Conservation (phyloP, 2,797 vertebrate species). For the Australoheros facetus region DNA sequence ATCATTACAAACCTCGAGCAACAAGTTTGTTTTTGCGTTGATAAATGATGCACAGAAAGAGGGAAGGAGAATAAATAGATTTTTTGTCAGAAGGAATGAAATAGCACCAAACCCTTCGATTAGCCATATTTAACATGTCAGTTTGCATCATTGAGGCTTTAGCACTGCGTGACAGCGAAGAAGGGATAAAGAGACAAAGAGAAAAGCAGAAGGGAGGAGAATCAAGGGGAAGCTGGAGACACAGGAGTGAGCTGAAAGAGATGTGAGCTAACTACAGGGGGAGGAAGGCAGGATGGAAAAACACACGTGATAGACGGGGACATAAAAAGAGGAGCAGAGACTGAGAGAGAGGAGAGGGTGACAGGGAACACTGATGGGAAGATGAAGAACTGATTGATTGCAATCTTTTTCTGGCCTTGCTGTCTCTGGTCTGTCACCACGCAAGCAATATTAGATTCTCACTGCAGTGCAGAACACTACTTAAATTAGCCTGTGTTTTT, state of each 20-base stretch:
- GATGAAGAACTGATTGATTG: conserved; percentile 23
- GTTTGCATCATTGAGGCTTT: conserved; percentile 63
- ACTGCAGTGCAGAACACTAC: neutral
- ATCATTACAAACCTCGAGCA: conserved; percentile 55
- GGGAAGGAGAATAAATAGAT: conserved; percentile 38
- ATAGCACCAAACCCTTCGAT: conserved; percentile 65
- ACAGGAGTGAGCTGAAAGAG: conserved; percentile 20
- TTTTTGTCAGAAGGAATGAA: conserved; percentile 72
- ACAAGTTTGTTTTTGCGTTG: conserved; percentile 63
- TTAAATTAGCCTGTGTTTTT: neutral
- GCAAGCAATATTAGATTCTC: neutral
- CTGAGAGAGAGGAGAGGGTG: neutral
- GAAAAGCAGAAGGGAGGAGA: neutral
- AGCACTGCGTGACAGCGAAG: conserved; percentile 9
- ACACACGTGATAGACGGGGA: conserved; percentile 2
- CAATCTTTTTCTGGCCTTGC: conserved; percentile 6
- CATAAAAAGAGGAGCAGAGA: conserved; percentile 11
- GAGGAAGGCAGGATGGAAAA: conserved; percentile 1
- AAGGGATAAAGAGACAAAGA: neutral
- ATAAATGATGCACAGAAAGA: conserved; percentile 51
- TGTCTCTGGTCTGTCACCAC: neutral
- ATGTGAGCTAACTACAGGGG: conserved; percentile 27
- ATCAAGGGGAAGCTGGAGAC: neutral
- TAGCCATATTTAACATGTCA: conserved; percentile 78
- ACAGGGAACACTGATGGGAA: conserved; percentile 11